Evolutionary conservation across 2,888 invertebrate genomes (phyloP).

Genomic region (Tenthredo livida): DNA sequence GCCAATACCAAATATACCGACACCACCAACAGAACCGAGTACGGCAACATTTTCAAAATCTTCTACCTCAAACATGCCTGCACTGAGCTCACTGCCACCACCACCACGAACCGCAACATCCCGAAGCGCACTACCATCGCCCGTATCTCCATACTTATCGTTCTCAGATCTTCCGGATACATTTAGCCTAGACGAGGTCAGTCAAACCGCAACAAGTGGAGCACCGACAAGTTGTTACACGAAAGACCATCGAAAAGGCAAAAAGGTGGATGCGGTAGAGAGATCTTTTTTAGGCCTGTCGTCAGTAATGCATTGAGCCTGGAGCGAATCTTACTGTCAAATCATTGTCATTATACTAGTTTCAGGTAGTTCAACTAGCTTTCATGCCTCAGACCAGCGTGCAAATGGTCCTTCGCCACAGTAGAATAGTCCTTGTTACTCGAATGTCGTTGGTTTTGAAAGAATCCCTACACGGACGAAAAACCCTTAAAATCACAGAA

Average conservation of each 20-base stretch:
- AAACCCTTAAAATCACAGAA: too few species aligned
- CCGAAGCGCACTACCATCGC: background rate
- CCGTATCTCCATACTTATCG: background rate
- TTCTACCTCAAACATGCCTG: background rate
- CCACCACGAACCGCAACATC: conserved; percentile 7
- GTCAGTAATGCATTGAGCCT: background rate
- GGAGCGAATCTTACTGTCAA: too few species aligned
- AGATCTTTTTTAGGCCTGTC: background rate
- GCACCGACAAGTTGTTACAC: conserved; percentile 7
- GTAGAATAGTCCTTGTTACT: too few species aligned
- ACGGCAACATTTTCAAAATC: background rate
- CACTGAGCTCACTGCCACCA: conserved; percentile 4
- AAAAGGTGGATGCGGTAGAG: conserved; percentile 4
- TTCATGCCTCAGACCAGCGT: too few species aligned
- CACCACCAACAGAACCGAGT: conserved; percentile 5
- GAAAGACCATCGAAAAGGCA: background rate
- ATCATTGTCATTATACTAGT: too few species aligned
- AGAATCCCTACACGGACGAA: too few species aligned
- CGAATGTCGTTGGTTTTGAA: too few species aligned
- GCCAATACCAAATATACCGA: background rate
- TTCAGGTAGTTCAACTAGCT: too few species aligned
- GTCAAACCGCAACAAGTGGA: background rate
- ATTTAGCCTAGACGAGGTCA: background rate
- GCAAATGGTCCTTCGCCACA: too few species aligned
- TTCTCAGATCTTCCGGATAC: background rate